phyloP scores from a whole-genome alignment of 92 coral and sea anemone genomes.

The Montipora capitata region DNA sequence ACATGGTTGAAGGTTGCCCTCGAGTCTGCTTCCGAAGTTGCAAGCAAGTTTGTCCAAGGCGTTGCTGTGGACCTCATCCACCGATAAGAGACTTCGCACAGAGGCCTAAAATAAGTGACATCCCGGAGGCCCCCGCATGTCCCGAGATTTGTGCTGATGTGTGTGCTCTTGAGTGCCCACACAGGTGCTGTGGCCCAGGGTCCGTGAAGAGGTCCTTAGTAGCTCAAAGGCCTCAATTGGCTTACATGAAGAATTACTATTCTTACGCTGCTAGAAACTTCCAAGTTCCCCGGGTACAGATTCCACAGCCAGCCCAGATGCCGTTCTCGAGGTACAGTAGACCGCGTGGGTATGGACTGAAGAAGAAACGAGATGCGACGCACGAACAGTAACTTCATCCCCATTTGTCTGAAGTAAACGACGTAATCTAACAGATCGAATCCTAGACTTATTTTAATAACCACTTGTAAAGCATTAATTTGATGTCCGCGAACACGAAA shows the following conservation, averaged over 20 bases:
- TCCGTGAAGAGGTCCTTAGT: slow-evolving; percentile 74
- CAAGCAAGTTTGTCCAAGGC: slow-evolving; percentile 85
- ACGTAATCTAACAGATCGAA: too few relatives aligned
- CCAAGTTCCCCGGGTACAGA: slow-evolving; percentile 13
- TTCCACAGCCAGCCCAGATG: not conserved
- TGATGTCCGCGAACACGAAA: too few relatives aligned
- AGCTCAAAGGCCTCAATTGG: slow-evolving; percentile 40
- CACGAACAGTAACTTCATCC: not conserved
- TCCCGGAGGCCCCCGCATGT: slow-evolving; percentile 66
- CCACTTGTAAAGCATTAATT: too few relatives aligned
- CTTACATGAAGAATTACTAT: slow-evolving; percentile 45
- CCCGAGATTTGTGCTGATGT: slow-evolving; percentile 89
- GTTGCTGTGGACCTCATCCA: slow-evolving; percentile 97
- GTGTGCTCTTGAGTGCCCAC: slow-evolving; percentile 96
- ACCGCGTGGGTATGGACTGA: slow-evolving; percentile 78
- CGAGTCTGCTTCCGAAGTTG: slow-evolving; percentile 82
- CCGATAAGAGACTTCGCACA: slow-evolving; percentile 48
- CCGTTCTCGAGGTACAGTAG: slow-evolving; percentile 73
- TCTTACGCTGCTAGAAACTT: slow-evolving; percentile 3
- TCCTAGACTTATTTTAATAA: too few relatives aligned
- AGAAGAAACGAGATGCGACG: slow-evolving; percentile 46
- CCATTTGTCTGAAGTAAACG: too few relatives aligned
- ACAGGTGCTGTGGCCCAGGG: slow-evolving; percentile 95
- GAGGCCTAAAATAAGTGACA: slow-evolving; percentile 80
- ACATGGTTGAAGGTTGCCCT: slow-evolving; percentile 73